These are phyloP conservation scores for Silurus lanzhouensis DNA, from an alignment of 2,797 vertebrate species.

Conservation along the genomic window DNA sequence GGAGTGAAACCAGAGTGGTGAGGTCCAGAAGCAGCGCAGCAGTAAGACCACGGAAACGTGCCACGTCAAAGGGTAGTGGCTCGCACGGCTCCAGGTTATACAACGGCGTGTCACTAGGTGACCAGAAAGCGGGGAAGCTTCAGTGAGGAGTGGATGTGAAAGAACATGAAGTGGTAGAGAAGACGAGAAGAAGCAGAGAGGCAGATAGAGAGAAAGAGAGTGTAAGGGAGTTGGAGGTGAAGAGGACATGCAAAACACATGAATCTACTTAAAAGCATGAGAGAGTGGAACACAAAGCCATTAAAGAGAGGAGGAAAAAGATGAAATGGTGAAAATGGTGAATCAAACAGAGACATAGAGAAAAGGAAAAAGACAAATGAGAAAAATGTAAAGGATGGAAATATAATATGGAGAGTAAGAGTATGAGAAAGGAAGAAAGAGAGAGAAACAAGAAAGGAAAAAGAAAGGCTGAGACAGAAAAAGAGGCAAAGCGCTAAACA, in stretches of 20 bases:
- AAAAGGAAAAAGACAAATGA: too few relatives aligned
- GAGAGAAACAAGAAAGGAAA: neutral
- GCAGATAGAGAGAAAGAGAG: constrained; percentile 80
- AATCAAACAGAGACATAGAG: constrained; percentile 35
- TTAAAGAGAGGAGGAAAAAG: constrained; percentile 76
- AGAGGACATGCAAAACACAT: constrained; percentile 74
- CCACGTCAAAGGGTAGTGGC: constrained; percentile 93
- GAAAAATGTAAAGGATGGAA: neutral
- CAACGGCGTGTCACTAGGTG: constrained; percentile 98
- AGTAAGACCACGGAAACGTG: constrained; percentile 91
- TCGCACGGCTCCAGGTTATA: constrained; percentile 99
- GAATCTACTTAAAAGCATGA: constrained; percentile 44
- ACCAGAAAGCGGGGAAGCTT: constrained; percentile 99
- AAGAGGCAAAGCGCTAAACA: neutral
- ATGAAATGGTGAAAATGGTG: neutral
- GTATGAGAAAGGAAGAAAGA: neutral
- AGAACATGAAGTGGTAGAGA: constrained; percentile 79
- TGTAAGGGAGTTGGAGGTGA: constrained; percentile 61
- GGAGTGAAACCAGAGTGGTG: constrained; percentile 93
- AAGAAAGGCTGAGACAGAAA: neutral
- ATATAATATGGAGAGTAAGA: neutral
- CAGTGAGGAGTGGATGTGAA: constrained; percentile 89
- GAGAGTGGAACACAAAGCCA: constrained; percentile 87
- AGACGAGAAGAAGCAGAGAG: constrained; percentile 62
- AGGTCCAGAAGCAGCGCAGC: constrained; percentile 93